These are phyloP conservation scores for Aleiodes leptofemur DNA, from an alignment of 2,888 invertebrate species.

Conservation along the genomic window DNA sequence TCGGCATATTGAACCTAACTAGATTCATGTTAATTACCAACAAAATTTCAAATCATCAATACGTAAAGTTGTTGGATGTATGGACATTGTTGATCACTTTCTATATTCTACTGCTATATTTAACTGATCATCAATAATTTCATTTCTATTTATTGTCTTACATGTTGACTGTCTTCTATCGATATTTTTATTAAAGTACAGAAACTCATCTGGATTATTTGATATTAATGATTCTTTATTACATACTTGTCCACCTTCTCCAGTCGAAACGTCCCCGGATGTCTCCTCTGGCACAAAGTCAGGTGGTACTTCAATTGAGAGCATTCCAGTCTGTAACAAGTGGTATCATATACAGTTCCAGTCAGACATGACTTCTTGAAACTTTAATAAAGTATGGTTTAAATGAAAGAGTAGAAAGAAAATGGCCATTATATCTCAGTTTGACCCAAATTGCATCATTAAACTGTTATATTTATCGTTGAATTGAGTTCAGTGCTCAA, in stretches of 20 bases:
- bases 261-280: slow-evolving; percentile 92
- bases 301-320: slow-evolving; percentile 94
- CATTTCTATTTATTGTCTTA: neutral
- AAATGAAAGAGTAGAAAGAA: neutral
- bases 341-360: slow-evolving; percentile 28
- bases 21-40: no score
- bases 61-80: no score
- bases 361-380: slow-evolving; percentile 3
- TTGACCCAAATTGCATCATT: no score
- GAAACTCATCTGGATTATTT: slow-evolving; percentile 11
- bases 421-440: no score
- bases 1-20: no score
- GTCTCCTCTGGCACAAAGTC: slow-evolving; percentile 91
- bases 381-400: slow-evolving; percentile 5
- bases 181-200: slow-evolving; percentile 17
- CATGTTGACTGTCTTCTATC: neutral
- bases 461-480: no score
- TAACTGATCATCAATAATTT: neutral
- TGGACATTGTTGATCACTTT: no score
- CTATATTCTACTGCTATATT: no score
- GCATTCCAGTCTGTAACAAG: slow-evolving; percentile 84
- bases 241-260: slow-evolving; percentile 83
- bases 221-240: slow-evolving; percentile 12
- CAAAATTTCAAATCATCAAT: no score
- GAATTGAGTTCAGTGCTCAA: no score